Conservation (phyloP, 1,140 invertebrate genomes). For the Leptinotarsa texana region DNA sequence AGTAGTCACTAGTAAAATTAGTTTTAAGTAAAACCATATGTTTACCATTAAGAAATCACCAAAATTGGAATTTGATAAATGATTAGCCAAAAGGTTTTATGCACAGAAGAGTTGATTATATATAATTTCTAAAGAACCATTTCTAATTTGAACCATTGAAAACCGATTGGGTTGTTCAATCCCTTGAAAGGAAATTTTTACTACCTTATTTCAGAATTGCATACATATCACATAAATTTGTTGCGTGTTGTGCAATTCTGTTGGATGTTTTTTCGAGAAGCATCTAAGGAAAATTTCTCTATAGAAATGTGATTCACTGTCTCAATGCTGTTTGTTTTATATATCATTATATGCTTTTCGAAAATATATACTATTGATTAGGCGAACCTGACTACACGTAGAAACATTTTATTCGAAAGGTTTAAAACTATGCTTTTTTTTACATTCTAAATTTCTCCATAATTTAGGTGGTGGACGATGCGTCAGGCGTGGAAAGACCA, state of each 20-base stretch:
- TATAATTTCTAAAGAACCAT: too few species aligned
- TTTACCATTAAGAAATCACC: too few species aligned
- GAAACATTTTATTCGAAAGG: background rate
- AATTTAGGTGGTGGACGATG: slow-evolving; percentile 78
- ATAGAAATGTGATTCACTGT: background rate
- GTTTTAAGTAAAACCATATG: too few species aligned
- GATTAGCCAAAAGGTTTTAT: too few species aligned
- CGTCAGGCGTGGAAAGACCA: slow-evolving; percentile 69
- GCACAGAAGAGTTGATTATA: too few species aligned
- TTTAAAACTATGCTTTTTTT: slow-evolving; percentile 11
- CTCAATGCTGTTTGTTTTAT: background rate
- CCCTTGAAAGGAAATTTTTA: background rate
- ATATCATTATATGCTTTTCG: background rate
- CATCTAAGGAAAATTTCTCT: background rate
- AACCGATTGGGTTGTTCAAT: too few species aligned
- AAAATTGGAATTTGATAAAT: too few species aligned
- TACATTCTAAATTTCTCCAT: slow-evolving; percentile 38
- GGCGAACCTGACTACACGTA: background rate
- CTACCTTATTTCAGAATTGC: background rate
- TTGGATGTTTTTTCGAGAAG: background rate
- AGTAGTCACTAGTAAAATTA: too few species aligned
- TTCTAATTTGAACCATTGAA: too few species aligned
- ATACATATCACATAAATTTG: background rate
- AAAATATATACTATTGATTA: background rate
- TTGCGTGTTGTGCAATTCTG: background rate